phyloP scores from a whole-genome alignment of 1,140 invertebrate species.

The Papilio dardanus region DNA sequence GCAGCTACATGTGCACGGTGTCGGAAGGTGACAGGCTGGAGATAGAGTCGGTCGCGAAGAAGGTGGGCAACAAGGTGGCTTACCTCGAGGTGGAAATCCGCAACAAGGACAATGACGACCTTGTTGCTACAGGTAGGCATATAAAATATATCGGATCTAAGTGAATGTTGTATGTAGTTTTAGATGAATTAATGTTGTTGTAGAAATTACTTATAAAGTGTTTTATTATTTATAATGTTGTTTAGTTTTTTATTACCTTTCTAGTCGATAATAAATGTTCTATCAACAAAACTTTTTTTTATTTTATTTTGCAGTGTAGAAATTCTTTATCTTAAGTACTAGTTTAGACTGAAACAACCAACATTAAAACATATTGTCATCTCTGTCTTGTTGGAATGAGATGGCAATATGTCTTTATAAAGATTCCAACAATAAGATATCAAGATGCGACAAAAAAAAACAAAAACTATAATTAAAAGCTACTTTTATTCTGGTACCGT shows the following conservation, averaged over 20 bases:
- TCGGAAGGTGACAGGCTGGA: slow-evolving; percentile 89
- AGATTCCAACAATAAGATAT: too few relatives aligned
- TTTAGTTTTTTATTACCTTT: slow-evolving; percentile 14
- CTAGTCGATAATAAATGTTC: slow-evolving; percentile 25
- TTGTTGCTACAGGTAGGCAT: slow-evolving; percentile 91
- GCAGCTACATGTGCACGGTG: slow-evolving; percentile 89
- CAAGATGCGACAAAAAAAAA: too few relatives aligned
- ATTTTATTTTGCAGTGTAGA: slow-evolving; percentile 34
- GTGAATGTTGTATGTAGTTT: slow-evolving; percentile 46
- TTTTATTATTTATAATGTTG: slow-evolving; percentile 31
- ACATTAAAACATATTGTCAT: too few relatives aligned
- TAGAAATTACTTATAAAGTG: slow-evolving; percentile 19
- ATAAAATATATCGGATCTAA: slow-evolving; percentile 87
- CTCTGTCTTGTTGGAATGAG: too few relatives aligned
- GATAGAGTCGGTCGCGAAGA: slow-evolving; percentile 91
- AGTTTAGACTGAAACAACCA: too few relatives aligned
- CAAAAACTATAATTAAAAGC: too few relatives aligned
- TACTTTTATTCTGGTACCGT: too few relatives aligned
- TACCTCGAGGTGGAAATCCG: slow-evolving; percentile 90
- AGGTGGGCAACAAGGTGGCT: slow-evolving; percentile 89
- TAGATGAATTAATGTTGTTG: slow-evolving; percentile 27
- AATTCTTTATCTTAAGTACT: slow-evolving; percentile 14
- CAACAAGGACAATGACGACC: slow-evolving; percentile 87
- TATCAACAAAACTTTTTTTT: background rate
- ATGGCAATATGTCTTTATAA: too few relatives aligned